Percentiles rank a stretch among this genome's conserved stretches.
These are phyloP conservation scores for Steinernema hermaphroditum DNA, from an alignment of 2,888 invertebrate genomes.

Conservation along the genomic window DNA sequence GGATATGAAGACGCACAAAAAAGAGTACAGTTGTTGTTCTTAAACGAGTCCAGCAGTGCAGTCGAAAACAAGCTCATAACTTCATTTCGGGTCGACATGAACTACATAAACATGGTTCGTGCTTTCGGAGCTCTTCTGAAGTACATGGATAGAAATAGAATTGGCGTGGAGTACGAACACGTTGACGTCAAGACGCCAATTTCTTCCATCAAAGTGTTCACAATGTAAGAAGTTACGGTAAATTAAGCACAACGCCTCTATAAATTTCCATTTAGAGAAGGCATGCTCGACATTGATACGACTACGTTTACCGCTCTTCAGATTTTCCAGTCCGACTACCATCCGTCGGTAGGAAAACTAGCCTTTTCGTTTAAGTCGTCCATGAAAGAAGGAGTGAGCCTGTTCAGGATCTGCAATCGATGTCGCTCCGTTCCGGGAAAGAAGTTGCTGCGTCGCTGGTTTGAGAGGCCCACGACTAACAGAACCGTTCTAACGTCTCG, in stretches of 20 bases:
- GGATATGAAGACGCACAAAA: conserved; percentile 36
- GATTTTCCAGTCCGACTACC: conserved; percentile 76
- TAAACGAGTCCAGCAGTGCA: conserved; percentile 38
- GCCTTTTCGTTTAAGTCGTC: conserved; percentile 66
- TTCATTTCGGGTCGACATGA: conserved; percentile 47
- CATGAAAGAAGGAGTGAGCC: conserved; percentile 34
- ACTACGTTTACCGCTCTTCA: conserved; percentile 73
- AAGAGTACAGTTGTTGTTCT: conserved; percentile 36
- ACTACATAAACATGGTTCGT: conserved; percentile 48
- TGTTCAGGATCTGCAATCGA: conserved; percentile 72
- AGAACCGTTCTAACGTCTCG: conserved; percentile 73
- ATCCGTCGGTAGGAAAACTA: conserved; percentile 78
- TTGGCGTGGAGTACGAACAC: conserved; percentile 58
- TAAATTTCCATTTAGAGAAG: conserved; percentile 57
- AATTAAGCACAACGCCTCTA: too few species aligned
- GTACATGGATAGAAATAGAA: conserved; percentile 55
- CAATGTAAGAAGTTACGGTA: conserved; percentile 34
- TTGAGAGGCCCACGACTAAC: conserved; percentile 77
- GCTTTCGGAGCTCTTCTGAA: conserved; percentile 60
- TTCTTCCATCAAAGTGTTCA: conserved; percentile 44
- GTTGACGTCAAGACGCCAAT: conserved; percentile 48
- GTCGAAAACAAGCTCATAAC: conserved; percentile 40
- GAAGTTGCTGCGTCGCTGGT: conserved; percentile 72
- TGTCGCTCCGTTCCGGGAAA: conserved; percentile 76
- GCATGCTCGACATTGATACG: conserved; percentile 58